Evolutionary conservation across 1,140 invertebrate species (phyloP), one percentile per base, ranked within the genome.

Genomic region (Heterodera carotae): DNA sequence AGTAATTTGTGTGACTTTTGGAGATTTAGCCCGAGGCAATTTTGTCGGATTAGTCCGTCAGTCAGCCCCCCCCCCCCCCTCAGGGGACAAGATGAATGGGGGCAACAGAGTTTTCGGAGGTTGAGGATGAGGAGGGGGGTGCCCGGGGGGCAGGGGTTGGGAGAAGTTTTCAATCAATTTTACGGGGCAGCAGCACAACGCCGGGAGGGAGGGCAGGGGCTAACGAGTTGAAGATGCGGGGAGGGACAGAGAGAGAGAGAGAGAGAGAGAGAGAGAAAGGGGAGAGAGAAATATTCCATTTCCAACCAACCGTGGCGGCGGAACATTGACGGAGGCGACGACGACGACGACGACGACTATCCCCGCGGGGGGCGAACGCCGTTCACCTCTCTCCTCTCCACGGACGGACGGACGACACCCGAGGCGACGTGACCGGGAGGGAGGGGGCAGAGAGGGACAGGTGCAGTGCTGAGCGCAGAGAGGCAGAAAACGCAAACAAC

Each of bases 101-200:
- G 18, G 18, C 48, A 22, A 22, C 48, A 22, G 48, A 56, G 48
- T 56, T 56, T 56, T 56, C 48, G 48, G 48, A 56, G 12, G 48
- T 56, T 56, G 48, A 43, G 39, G 39, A n/a, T n/a, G n/a, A n/a
- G n/a, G n/a, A n/a, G n/a, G n/a, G 39, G 39, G 39, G 7, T 43
- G n/a, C n/a, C n/a, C n/a, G n/a, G 39, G 48, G 22, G 48, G 48
- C 18, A 5, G 48, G 48, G 48, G 48, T 4, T 18, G 48, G 15
- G 39, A 22, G 48, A 56, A 56, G 48, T 56, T 56, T 56, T 56
- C 48, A 56, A 56, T 56, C 48, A 56, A 56, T 56, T 56, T 56
- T 56, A 56, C 12, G 48, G 48, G 48, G 48, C 5, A 18, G 48
- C 15, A 18, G 48, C 12, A 18, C 18, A 22, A 22, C 12, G 48